These are phyloP conservation scores for Trachelus iudaicus DNA, from an alignment of 2,888 invertebrate genomes.

Conservation along the genomic window DNA sequence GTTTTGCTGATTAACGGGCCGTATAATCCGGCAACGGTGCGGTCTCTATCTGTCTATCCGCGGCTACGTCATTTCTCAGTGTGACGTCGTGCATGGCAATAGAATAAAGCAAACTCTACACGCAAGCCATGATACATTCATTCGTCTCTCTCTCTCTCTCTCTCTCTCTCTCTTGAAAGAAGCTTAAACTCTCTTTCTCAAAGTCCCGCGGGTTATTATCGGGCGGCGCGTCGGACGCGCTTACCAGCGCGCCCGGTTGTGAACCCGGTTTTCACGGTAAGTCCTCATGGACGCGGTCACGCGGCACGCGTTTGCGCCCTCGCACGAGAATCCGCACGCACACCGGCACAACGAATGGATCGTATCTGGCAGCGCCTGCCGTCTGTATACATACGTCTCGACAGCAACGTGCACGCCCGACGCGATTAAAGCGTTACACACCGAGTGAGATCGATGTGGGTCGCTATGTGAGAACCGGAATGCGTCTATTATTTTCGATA, in stretches of 20 bases:
- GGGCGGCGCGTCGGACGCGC: conserved; percentile 31
- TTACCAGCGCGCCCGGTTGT: conserved; percentile 37
- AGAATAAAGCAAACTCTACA: background rate
- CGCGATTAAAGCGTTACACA: background rate
- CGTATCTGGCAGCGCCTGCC: background rate
- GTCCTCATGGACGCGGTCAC: conserved; percentile 44
- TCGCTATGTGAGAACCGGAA: background rate
- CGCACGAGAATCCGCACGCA: background rate
- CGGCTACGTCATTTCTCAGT: background rate
- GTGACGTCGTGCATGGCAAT: background rate
- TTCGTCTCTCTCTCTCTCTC: background rate
- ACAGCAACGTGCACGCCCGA: background rate
- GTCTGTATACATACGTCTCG: background rate
- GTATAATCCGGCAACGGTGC: background rate
- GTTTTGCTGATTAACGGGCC: background rate
- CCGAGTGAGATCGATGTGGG: background rate
- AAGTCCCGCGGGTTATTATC: background rate
- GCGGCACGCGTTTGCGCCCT: conserved; percentile 19
- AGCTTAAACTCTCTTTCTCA: background rate
- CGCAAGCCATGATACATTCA: too few species aligned
- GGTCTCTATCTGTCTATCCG: background rate
- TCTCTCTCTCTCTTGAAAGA: background rate
- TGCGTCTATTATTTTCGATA: background rate
- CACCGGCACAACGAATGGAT: background rate
- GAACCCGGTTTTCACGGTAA: conserved; percentile 43